phyloP scores from a whole-genome alignment of 2,888 invertebrate species.

The Ophion obscuratus region DNA sequence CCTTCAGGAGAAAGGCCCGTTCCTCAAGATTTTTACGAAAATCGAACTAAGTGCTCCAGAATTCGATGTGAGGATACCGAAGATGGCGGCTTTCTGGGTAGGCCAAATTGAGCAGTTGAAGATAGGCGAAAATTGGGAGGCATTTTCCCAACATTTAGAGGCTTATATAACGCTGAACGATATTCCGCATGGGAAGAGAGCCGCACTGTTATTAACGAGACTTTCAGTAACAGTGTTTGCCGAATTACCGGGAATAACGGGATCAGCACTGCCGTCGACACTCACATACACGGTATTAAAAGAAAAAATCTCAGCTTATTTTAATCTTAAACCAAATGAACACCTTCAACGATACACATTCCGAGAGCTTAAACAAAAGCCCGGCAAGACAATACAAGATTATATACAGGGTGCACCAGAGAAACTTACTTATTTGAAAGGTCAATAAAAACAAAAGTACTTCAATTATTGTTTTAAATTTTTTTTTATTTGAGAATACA shows the following conservation, averaged over 20 bases:
- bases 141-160: not conserved
- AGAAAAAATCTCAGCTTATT: not conserved
- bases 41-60: no score
- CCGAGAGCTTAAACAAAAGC: conserved; percentile 5
- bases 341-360: not conserved
- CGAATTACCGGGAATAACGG: not conserved
- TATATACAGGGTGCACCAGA: no score
- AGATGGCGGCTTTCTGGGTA: no score
- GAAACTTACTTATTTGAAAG: no score
- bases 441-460: no score
- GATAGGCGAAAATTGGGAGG: no score
- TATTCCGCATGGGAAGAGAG: not conserved
- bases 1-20: no score
- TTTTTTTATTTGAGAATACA: no score
- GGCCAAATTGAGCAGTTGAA: no score
- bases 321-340: not conserved
- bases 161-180: not conserved
- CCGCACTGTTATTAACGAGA: not conserved
- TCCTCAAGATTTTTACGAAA: no score
- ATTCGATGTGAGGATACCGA: no score
- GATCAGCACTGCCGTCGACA: not conserved
- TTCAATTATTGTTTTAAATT: no score
- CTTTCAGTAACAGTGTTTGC: not conserved
- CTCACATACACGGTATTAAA: not conserved
- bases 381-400: not conserved